These are phyloP conservation scores for Pseudorectes ferrugineus DNA, from an alignment of 2,113 vertebrate species.

Conservation along the genomic window DNA sequence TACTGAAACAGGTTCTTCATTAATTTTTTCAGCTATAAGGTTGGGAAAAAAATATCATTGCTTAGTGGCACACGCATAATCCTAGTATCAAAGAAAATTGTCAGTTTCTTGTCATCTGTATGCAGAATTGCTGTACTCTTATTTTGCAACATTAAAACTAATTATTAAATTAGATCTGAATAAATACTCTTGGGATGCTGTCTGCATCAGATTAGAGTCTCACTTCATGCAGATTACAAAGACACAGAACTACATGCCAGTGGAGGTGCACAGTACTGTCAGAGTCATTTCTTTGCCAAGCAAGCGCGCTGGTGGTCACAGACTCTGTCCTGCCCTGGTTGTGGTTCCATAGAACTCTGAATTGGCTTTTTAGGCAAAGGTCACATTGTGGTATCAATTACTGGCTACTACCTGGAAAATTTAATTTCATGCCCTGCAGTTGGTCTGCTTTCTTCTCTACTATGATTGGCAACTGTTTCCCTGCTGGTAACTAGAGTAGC, in stretches of 20 bases:
- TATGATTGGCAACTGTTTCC: constrained; percentile 63
- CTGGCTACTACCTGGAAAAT: constrained; percentile 73
- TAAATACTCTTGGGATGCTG: not conserved
- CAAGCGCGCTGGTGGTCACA: not conserved
- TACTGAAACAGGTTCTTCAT: not conserved
- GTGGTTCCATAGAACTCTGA: not conserved
- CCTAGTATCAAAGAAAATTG: not conserved
- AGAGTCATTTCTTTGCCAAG: not conserved
- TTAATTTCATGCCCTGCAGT: constrained; percentile 72
- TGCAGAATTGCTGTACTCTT: not conserved
- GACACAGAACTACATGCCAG: not conserved
- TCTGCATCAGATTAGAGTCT: not conserved
- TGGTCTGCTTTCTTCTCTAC: constrained; percentile 66
- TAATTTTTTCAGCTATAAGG: not conserved
- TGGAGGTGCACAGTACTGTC: not conserved
- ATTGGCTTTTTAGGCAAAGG: constrained; percentile 54
- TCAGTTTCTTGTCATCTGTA: not conserved
- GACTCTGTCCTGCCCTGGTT: not conserved
- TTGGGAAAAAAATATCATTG: not conserved
- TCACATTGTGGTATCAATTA: constrained; percentile 70
- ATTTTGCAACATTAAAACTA: not conserved
- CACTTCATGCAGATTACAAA: not conserved
- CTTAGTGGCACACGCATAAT: not conserved
- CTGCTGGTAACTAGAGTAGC: constrained; percentile 42
- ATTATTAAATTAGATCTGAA: not conserved